Base-by-base conservation (phyloP, 2,113 vertebrate species). In the Globicephala melas region DNA sequence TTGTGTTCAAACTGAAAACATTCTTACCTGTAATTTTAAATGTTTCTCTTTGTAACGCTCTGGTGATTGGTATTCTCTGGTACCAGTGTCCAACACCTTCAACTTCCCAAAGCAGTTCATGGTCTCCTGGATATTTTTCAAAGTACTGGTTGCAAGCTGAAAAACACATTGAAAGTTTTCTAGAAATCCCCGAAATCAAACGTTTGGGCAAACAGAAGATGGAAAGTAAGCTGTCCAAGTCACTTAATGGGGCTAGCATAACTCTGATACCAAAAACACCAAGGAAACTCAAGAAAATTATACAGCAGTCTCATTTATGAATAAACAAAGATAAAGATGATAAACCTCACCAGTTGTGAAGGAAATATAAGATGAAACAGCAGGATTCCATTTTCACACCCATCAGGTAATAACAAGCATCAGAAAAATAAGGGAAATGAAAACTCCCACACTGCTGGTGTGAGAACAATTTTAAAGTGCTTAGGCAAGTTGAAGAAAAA, bases 101-200 rank as follows among this genome's bases (percentile, higher is more conserved):
- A 68, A 99, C 99, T 98, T 99, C 99, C 99, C 99, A 99, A 44
- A 99, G 98, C 65, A 99, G 97, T 55, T 98, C 98, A 55, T 94
- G 96, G 95, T 99, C 98, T 76, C 85, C 98, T 82, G 99, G 99
- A 79, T 99, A 99, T 92, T 98, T 99, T 85, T 98, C 98, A 93
- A 99, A 97, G 95, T 99, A 99, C 3, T 99, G 98, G 96, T 98
- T 98, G 98, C 99, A 99, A 98, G 99, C 99, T 99, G 92, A 88
- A 96, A 98, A 98, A 98, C 2, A 97, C 7, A 98, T 89, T 58
- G 38, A 96, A 89, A 98, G 95, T 92, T 94, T 95, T 36, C 73
- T 94, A 95, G 31, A 92, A 88, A 96, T 88, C 74, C 67, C 74
- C 88, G 38, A 71, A 85, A 90, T 18, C 33, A 91, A 94, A 1